These are phyloP conservation scores for Liolophura sinensis DNA, from an alignment of 1,140 invertebrate genomes.

Conservation along the genomic window DNA sequence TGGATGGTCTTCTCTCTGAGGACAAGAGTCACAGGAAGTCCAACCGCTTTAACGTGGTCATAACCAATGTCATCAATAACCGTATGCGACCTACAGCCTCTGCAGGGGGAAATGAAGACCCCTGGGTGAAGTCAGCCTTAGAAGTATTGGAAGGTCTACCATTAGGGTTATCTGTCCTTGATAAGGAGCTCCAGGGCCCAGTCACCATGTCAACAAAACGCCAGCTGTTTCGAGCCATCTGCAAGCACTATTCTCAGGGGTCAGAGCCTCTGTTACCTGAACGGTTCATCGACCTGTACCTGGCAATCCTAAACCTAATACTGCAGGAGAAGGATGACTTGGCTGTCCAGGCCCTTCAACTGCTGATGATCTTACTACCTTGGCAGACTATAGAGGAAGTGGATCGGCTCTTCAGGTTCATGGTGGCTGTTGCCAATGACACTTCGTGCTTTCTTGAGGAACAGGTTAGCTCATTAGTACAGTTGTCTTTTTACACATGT, in stretches of 20 bases:
- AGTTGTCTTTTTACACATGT: no score
- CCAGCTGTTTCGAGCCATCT: constrained; percentile 27
- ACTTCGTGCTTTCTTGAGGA: constrained; percentile 3
- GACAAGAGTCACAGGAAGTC: constrained; percentile 30
- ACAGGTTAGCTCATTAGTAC: background rate
- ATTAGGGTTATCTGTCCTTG: constrained; percentile 30
- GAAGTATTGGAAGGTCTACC: constrained; percentile 45
- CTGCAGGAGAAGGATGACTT: constrained; percentile 22
- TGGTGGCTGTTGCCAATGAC: constrained; percentile 46
- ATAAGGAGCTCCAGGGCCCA: constrained; percentile 23
- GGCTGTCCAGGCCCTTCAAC: constrained; percentile 43
- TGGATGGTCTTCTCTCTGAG: constrained; percentile 45
- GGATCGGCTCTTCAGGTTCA: constrained; percentile 54
- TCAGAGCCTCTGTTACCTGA: constrained; percentile 36
- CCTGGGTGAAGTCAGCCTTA: constrained; percentile 34
- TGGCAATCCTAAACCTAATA: constrained; percentile 43
- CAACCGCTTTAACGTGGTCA: constrained; percentile 36
- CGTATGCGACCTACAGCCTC: constrained; percentile 5
- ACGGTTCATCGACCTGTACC: constrained; percentile 42
- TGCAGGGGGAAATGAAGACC: constrained; percentile 22
- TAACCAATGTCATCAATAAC: constrained; percentile 36
- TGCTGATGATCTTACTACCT: constrained; percentile 53
- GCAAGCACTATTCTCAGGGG: constrained; percentile 30
- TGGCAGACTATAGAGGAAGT: constrained; percentile 49
- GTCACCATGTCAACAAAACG: constrained; percentile 20